These are phyloP conservation scores for Heliconius aoede DNA, from an alignment of 2,888 invertebrate genomes.

Conservation along the genomic window DNA sequence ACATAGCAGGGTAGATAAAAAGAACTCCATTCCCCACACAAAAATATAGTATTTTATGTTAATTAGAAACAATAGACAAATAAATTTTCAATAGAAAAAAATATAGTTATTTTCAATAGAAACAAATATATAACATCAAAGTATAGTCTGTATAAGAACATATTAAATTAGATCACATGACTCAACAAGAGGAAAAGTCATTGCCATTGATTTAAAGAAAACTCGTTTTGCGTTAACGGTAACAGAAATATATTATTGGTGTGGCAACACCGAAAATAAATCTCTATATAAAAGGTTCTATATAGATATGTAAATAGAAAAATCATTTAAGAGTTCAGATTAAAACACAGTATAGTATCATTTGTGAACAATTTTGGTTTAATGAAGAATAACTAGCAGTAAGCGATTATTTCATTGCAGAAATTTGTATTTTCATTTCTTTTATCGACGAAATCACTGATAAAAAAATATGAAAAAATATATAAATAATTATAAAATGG, in stretches of 20 bases:
- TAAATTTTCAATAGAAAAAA: not conserved
- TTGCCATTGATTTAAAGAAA: slow-evolving; percentile 10
- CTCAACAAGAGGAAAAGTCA: not conserved
- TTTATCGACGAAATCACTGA: no score
- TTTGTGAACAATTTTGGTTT: no score
- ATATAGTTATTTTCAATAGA: no score
- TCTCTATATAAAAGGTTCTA: not conserved
- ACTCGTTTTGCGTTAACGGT: slow-evolving; percentile 3
- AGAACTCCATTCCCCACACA: not conserved
- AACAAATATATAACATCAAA: not conserved
- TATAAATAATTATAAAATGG: slow-evolving; percentile 2
- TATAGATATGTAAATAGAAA: no score
- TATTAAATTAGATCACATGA: not conserved
- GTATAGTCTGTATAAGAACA: not conserved
- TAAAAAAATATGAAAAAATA: no score
- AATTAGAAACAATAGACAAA: not conserved
- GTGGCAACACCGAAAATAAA: not conserved
- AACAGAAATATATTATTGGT: not conserved
- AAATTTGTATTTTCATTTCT: no score
- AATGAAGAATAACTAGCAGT: no score
- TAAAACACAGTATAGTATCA: no score
- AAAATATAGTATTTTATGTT: no score
- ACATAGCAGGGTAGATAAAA: not conserved
- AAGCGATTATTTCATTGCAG: no score
- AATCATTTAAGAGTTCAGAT: no score